A percentile compares a stretch with the other conserved stretches of the same genome.
Evolutionary conservation across 2,888 invertebrate species (phyloP).

Genomic region (Schrankia costaestrigalis): DNA sequence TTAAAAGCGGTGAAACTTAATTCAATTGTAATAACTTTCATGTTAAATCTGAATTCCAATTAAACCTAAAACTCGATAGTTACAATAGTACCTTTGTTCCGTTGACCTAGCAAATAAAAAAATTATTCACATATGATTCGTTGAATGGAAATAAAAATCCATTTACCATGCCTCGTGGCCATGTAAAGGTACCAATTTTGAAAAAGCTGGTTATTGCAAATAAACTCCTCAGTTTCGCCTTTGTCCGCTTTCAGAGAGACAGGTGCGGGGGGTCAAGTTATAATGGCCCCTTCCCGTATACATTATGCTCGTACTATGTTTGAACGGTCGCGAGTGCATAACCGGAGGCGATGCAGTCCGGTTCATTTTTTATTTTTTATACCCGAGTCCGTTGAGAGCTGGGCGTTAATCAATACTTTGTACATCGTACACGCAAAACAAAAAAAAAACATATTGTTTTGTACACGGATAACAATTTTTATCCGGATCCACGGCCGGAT

Average conservation of each 20-base stretch:
- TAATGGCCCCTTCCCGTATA: conserved; percentile 23
- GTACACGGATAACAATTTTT: conserved; percentile 44
- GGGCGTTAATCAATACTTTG: conserved; percentile 63
- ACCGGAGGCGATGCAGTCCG: conserved; percentile 54
- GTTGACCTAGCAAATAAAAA: conserved; percentile 30
- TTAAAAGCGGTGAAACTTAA: too few relatives aligned
- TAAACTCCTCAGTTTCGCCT: conserved; percentile 23
- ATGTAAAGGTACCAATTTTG: conserved; percentile 42
- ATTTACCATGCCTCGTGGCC: conserved; percentile 46
- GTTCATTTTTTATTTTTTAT: conserved; percentile 60
- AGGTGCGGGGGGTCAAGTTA: conserved; percentile 20
- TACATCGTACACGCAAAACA: conserved; percentile 41
- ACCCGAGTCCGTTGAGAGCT: conserved; percentile 47
- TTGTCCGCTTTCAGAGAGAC: conserved; percentile 12
- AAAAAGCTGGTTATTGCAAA: conserved; percentile 31
- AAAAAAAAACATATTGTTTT: conserved; percentile 39
- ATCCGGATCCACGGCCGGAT: conserved; percentile 37
- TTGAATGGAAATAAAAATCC: conserved; percentile 47
- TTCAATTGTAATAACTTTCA: too few relatives aligned
- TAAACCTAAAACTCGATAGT: too few relatives aligned
- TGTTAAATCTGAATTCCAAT: too few relatives aligned
- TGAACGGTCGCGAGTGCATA: conserved; percentile 52
- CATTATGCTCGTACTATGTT: conserved; percentile 39
- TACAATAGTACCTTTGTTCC: conserved; percentile 11
- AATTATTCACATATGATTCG: conserved; percentile 44